phyloP scores from a whole-genome alignment of 1,140 invertebrate species.

The Temnothorax curvispinosus region DNA sequence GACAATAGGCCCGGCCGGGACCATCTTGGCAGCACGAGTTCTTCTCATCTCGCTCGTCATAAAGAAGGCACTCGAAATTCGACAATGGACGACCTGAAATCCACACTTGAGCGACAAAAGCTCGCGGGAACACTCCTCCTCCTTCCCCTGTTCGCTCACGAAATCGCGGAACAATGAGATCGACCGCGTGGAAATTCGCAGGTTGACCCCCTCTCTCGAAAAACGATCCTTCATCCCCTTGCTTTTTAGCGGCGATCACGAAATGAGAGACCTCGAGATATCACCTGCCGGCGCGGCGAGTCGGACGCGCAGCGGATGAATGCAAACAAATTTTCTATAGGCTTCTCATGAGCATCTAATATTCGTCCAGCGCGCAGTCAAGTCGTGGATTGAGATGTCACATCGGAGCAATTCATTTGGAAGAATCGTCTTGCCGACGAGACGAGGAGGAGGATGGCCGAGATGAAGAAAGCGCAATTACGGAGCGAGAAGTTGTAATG shows the following conservation, averaged over 20 bases:
- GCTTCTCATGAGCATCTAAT: conserved; percentile 80
- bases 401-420: conserved; percentile 79
- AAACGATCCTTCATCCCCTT: background rate
- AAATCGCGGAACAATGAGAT: conserved; percentile 58
- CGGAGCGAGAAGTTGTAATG: background rate
- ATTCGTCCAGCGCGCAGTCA: conserved; percentile 61
- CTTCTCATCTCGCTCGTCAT: conserved; percentile 47
- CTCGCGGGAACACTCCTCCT: conserved; percentile 5
- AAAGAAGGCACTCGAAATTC: conserved; percentile 59
- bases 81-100: conserved; percentile 75
- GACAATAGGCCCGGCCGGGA: conserved; percentile 76
- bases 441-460: background rate
- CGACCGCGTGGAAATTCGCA: conserved; percentile 81
- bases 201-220: conserved; percentile 78
- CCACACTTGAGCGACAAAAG: conserved; percentile 67
- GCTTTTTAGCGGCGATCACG: conserved; percentile 36
- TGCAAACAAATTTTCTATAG: conserved; percentile 84
- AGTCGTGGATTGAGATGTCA: conserved; percentile 72
- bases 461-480: background rate
- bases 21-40: conserved; percentile 69
- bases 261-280: conserved; percentile 62
- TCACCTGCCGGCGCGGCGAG: conserved; percentile 72
- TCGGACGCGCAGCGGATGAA: conserved; percentile 68
- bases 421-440: conserved; percentile 60
- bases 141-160: background rate